Percentiles rank a stretch among this genome's conserved stretches.
Conservation (phyloP, 2,888 invertebrate genomes). For the Caenorhabditis parvicauda region DNA sequence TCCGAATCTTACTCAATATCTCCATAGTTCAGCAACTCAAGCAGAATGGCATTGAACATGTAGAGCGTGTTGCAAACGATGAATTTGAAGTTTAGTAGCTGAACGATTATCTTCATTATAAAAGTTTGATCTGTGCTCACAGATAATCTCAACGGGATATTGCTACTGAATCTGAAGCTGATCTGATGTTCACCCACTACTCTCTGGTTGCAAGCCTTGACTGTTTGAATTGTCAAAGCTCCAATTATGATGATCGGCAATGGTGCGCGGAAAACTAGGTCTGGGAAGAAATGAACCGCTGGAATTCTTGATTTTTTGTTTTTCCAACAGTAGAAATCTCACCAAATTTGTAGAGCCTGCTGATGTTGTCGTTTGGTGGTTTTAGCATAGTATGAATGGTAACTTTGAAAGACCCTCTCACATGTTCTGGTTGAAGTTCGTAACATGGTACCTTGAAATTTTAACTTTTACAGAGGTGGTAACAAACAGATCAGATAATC, state of each 20-base stretch:
- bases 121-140: constrained; percentile 23
- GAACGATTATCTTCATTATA: constrained; percentile 11
- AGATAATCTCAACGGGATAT: constrained; percentile 45
- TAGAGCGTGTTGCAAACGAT: constrained; percentile 61
- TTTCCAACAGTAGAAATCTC: neutral
- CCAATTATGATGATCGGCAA: constrained; percentile 56
- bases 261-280: constrained; percentile 59
- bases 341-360: constrained; percentile 32
- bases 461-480: no score
- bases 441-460: no score
- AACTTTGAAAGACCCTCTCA: no score
- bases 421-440: no score
- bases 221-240: constrained; percentile 53
- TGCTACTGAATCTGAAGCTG: constrained; percentile 26
- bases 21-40: constrained; percentile 56
- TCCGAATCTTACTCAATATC: constrained; percentile 24
- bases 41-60: constrained; percentile 59
- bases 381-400: constrained; percentile 50
- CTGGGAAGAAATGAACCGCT: constrained; percentile 60
- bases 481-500: no score
- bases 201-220: constrained; percentile 46
- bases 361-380: constrained; percentile 43
- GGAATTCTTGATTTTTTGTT: constrained; percentile 13
- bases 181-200: constrained; percentile 32
- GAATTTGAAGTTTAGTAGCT: constrained; percentile 59